These are phyloP conservation scores for Anarsia innoxiella DNA, from an alignment of 2,888 invertebrate species.

Conservation along the genomic window DNA sequence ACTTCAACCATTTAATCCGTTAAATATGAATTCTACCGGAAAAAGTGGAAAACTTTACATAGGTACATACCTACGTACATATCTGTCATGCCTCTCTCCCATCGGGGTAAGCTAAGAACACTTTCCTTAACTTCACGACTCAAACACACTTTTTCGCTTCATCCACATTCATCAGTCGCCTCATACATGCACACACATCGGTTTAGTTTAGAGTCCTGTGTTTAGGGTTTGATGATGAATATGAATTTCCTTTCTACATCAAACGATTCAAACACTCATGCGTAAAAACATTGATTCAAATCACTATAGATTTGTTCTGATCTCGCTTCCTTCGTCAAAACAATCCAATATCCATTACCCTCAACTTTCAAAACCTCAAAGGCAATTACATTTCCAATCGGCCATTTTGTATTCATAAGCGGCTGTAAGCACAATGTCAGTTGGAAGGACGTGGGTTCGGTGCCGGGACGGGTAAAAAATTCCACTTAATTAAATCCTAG, in stretches of 20 bases:
- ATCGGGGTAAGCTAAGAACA: too few relatives aligned
- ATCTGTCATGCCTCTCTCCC: too few relatives aligned
- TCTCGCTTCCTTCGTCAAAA: neutral
- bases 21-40: too few relatives aligned
- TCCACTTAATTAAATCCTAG: neutral
- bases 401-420: neutral
- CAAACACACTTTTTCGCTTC: too few relatives aligned
- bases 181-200: neutral
- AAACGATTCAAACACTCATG: neutral
- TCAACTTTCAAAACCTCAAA: neutral
- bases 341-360: neutral
- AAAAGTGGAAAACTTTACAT: too few relatives aligned
- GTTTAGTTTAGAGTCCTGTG: neutral
- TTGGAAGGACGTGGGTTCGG: neutral
- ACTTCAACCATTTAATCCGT: too few relatives aligned
- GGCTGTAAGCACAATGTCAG: neutral
- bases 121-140: too few relatives aligned
- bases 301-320: too few relatives aligned
- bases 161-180: too few relatives aligned
- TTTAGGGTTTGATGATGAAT: neutral
- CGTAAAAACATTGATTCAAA: too few relatives aligned
- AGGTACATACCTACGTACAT: too few relatives aligned
- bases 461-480: neutral
- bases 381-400: neutral
- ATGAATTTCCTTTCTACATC: neutral